Conservation (phyloP, 2,113 vertebrate species). For the Equus przewalskii region DNA sequence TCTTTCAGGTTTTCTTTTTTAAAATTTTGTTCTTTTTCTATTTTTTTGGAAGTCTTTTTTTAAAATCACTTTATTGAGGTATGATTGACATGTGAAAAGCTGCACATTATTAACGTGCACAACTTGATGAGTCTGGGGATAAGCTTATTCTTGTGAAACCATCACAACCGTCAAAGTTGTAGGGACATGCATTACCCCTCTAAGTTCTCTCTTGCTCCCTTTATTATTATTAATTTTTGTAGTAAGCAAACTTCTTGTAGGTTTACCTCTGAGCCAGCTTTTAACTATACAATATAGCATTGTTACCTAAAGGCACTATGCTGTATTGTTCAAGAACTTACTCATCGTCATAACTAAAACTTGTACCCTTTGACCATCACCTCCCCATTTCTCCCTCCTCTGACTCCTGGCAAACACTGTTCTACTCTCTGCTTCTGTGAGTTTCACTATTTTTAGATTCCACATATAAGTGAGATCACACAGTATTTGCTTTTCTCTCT, state of each 20-base stretch:
- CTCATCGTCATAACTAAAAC: neutral
- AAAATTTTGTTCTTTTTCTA: neutral
- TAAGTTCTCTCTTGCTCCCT: neutral
- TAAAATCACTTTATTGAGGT: neutral
- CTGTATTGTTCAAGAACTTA: neutral
- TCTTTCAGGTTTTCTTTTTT: neutral
- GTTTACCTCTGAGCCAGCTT: neutral
- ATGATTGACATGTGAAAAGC: neutral
- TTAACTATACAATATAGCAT: neutral
- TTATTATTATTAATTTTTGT: neutral
- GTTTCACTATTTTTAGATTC: neutral
- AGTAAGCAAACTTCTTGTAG: neutral
- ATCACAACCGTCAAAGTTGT: neutral
- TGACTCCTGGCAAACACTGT: neutral
- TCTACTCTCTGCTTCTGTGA: neutral
- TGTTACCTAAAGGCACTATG: neutral
- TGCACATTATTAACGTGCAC: neutral
- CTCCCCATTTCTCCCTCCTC: neutral
- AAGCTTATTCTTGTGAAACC: neutral
- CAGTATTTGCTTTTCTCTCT: neutral
- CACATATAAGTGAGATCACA: neutral
- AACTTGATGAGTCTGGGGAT: neutral
- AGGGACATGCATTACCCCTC: neutral
- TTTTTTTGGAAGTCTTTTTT: neutral
- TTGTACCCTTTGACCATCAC: neutral